Conservation (phyloP, 2,888 invertebrate species). For the Laothoe populi region DNA sequence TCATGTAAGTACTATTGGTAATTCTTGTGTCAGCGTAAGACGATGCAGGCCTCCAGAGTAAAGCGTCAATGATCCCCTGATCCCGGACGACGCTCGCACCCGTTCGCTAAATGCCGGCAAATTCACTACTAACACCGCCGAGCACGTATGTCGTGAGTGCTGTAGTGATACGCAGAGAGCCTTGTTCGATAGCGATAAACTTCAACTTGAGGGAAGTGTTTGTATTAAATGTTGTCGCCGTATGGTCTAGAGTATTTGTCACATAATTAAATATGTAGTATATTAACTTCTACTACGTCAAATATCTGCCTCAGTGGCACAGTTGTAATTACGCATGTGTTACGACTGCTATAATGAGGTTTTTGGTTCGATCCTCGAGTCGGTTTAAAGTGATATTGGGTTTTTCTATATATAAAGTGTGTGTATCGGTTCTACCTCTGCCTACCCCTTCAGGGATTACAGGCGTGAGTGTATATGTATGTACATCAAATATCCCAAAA, state of each 20-base stretch:
- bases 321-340: too few species aligned
- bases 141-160: slow-evolving; percentile 14
- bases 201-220: background rate
- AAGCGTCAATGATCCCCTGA: slow-evolving; percentile 25
- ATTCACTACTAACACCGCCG: slow-evolving; percentile 25
- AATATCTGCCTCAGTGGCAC: too few species aligned
- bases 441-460: too few species aligned
- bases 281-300: too few species aligned
- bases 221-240: background rate
- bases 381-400: too few species aligned
- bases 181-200: slow-evolving; percentile 4
- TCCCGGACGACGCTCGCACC: slow-evolving; percentile 28
- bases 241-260: background rate
- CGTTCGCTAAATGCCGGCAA: slow-evolving; percentile 30
- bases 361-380: too few species aligned
- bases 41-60: slow-evolving; percentile 10
- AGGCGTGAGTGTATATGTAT: too few species aligned
- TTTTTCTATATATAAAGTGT: too few species aligned
- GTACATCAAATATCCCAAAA: too few species aligned
- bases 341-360: too few species aligned
- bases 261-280: too few species aligned
- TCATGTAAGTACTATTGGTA: background rate
- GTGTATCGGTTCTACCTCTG: too few species aligned
- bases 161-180: background rate
- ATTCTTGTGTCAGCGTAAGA: background rate